Evolutionary conservation across 2,113 vertebrate species (phyloP).

Genomic region (Spheniscus mendiculus): DNA sequence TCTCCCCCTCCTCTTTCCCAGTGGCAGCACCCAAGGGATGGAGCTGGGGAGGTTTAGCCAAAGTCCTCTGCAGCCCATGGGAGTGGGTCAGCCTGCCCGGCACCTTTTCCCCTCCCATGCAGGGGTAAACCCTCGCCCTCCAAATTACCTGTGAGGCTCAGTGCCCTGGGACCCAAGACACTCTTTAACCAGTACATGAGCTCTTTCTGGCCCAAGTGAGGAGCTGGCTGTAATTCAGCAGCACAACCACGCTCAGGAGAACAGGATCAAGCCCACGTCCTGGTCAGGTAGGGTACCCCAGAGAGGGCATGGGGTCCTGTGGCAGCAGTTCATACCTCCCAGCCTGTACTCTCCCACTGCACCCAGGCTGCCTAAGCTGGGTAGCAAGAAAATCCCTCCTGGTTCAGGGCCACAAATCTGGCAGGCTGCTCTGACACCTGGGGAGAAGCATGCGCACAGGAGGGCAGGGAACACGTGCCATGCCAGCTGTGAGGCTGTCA

Average conservation of each 20-base stretch:
- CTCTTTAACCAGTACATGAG: not conserved
- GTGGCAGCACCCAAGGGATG: not conserved
- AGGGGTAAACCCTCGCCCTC: not conserved
- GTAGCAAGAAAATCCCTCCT: not conserved
- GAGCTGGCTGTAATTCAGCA: not conserved
- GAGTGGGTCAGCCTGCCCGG: fast-evolving
- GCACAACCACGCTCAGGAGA: not conserved
- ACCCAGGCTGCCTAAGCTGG: not conserved
- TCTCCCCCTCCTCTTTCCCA: not conserved
- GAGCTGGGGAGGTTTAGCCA: not conserved
- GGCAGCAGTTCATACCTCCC: not conserved
- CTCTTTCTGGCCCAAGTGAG: not conserved
- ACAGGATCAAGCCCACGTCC: not conserved
- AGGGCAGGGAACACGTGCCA: not conserved
- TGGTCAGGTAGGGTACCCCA: not conserved
- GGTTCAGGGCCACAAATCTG: not conserved
- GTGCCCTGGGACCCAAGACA: not conserved
- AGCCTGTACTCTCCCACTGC: fast-evolving
- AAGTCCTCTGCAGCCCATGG: not conserved
- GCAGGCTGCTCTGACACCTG: fast-evolving
- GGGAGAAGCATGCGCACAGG: not conserved
- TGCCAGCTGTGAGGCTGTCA: not conserved
- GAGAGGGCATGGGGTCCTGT: fast-evolving
- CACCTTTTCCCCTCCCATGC: not conserved
- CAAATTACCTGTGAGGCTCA: fast-evolving